These are phyloP conservation scores for Cuniculus paca DNA, from an alignment of 2,797 vertebrate genomes.

Conservation along the genomic window DNA sequence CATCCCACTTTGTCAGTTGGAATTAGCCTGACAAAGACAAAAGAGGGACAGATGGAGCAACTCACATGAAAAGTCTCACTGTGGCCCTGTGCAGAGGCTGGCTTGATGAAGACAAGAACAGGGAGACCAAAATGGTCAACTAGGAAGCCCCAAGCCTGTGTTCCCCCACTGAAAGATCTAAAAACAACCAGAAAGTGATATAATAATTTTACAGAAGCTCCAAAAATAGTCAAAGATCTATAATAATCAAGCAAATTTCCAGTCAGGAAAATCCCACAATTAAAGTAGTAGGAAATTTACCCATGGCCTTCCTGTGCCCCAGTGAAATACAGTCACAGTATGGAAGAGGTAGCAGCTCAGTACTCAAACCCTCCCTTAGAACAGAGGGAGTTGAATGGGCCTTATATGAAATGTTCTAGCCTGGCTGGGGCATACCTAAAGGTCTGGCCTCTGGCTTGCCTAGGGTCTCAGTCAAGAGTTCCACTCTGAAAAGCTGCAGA, in stretches of 20 bases:
- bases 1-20: not conserved
- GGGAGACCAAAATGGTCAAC: not conserved
- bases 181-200: not conserved
- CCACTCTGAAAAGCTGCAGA: not conserved
- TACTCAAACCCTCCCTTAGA: not conserved
- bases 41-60: not conserved
- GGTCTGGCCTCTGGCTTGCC: not conserved
- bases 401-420: not conserved
- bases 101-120: not conserved
- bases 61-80: not conserved
- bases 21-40: slow-evolving; percentile 17
- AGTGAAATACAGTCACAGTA: not conserved
- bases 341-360: not conserved
- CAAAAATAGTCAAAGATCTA: not conserved
- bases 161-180: not conserved
- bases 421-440: not conserved
- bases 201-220: not conserved
- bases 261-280: not conserved
- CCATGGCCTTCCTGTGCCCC: not conserved
- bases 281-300: not conserved
- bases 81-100: not conserved
- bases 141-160: not conserved
- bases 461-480: not conserved
- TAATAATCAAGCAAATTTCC: not conserved
- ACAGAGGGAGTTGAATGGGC: not conserved